Conservation (phyloP, 1,140 invertebrate genomes). For the Procambarus clarkii region DNA sequence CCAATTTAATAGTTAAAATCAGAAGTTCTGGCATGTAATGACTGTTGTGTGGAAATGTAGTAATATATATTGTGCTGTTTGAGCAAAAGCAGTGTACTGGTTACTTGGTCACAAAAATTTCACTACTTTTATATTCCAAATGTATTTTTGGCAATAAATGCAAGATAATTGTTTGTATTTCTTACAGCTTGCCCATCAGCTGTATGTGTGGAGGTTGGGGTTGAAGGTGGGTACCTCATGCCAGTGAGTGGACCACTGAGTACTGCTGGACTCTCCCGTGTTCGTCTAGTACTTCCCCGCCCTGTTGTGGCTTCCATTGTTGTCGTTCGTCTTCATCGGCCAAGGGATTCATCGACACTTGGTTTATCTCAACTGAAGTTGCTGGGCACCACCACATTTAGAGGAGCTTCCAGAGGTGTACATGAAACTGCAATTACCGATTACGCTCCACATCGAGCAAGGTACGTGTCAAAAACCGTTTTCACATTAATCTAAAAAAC, state of each 20-base stretch:
- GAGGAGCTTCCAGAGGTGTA: slow-evolving; percentile 77
- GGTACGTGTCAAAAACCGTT: slow-evolving; percentile 74
- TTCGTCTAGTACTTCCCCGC: slow-evolving; percentile 86
- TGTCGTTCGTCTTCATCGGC: slow-evolving; percentile 84
- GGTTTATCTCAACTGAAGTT: slow-evolving; percentile 91
- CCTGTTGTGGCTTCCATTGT: slow-evolving; percentile 84
- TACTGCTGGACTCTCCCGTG: slow-evolving; percentile 90
- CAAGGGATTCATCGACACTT: slow-evolving; percentile 90
- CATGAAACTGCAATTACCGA: slow-evolving; percentile 75
- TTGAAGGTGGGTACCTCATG: slow-evolving; percentile 78
- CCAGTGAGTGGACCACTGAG: slow-evolving; percentile 84
- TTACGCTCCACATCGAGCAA: slow-evolving; percentile 73
- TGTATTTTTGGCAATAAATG: no score
- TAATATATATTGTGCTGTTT: no score
- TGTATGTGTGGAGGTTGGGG: slow-evolving; percentile 88
- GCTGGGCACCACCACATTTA: slow-evolving; percentile 87
- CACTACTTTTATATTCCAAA: no score
- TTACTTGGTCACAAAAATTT: no score
- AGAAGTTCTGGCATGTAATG: no score
- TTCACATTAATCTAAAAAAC: no score
- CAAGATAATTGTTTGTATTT: no score
- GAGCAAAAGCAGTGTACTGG: no score
- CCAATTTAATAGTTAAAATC: no score
- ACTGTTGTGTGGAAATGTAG: no score
- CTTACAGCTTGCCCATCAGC: slow-evolving; percentile 88